Evolutionary conservation across 2,797 vertebrate species (phyloP), one percentile per base, ranked within the genome.

Genomic region (Calcarius lapponicus): DNA sequence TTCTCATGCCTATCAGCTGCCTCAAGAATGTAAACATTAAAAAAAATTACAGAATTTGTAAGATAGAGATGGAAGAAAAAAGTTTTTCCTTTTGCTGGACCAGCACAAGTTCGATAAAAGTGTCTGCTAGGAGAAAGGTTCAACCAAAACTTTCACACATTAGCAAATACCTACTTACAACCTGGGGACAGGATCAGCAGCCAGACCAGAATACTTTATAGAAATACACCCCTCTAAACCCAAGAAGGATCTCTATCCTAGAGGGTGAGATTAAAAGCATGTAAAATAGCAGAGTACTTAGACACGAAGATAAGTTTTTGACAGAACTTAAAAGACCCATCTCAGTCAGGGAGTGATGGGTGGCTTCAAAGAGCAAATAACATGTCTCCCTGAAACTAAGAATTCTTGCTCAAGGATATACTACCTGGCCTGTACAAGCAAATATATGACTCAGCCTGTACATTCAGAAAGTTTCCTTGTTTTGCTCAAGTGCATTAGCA

Each of bases 341-440:
- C 42, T 65, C 51, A 43, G 28, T n/a, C n/a, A 51, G 80, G 32
- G 20, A 95, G 42, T 87, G 29, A 75, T 11, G 3, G 16, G 36
- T 60, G 14, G 9, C 57, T 89, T 89, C 50, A 80, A 92, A 94
- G 34, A 66, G 17, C 53, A 79, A 92, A 57, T 21, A 13, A 78
- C 47, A 26, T 2, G 2, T 67, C 36, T 72, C 42, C 13, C n/a
- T 43, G 38, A 61, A 89, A 80, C 12, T 19, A 74, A 78, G 34
- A 84, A n/a, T 62, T 79, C 51, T 80, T 65, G 32, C 43, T 91
- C 17, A 75, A 72, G 47, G 40, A 80, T 61, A 69, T 8, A 62
- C 17, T 38, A 56, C 64, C 62, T 42, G 75, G 70, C 51, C 70
- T 36, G 42, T 34, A 69, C 47, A 51, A 83, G 58, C 40, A 86